Base-by-base conservation (phyloP, 2,113 vertebrate species). In the Leiothrix lutea region DNA sequence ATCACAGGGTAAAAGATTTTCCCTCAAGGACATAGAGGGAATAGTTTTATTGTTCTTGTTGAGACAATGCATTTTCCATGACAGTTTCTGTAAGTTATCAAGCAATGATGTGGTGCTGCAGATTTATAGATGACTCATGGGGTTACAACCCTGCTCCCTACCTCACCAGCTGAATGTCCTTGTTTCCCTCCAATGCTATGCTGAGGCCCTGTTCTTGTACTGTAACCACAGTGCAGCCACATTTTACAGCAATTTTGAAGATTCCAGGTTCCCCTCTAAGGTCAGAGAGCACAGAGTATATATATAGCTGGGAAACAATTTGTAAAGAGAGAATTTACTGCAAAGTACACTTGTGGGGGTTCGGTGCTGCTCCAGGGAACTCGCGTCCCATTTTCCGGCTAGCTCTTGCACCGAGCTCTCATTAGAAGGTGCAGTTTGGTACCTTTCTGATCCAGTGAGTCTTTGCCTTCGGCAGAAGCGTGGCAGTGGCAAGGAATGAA, bases 81-180 rank as follows among this genome's bases (percentile, higher is more conserved):
- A 21, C 7, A 56, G 23, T 10, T 25, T 53, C 56, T 86, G 2
- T 47, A 66, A 71, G 6, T 56, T 36, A 47, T 23, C 17, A 42
- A 61, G 47, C 4, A 56, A 26, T 0, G 0, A n/a, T 40, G 15
- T 14, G 11, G 14, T 56, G 29, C 25, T 57, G 36, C 29, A 45
- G 14, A 47, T 70, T 45, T 47, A 20, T 33, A 36, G 36, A 17
- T 74, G 25, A 70, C 24, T 45, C 35, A 11, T 5, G 31, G 17
- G 11, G 5, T 50, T 70, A 42, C 25, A 66, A 11, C 7, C 6
- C 11, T 1, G 0, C 11, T 62, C 11, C 35, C 22, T 21, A 4
- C 7, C 21, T 62, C 33, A 18, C 53, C 23, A 42, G 36, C 36
- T 62, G 33, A 31, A 58, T 23, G 18, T 40, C 24, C 31, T n/a